These are phyloP conservation scores for Ceyx margarethae DNA, from an alignment of 2,113 vertebrate genomes.

Conservation along the genomic window DNA sequence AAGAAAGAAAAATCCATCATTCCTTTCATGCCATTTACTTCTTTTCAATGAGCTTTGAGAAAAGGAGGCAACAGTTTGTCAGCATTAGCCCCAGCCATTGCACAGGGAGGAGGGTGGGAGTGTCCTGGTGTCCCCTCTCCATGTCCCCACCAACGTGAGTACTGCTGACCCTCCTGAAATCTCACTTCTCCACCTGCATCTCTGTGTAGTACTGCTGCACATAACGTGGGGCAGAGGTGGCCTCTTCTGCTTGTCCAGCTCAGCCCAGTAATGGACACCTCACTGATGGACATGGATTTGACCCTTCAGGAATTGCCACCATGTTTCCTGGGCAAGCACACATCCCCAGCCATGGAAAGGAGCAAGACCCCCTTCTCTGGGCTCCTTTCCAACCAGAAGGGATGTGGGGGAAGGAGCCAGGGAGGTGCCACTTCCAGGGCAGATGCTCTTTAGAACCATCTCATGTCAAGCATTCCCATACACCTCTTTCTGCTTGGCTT, in stretches of 20 bases:
- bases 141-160: background rate
- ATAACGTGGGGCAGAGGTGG: background rate
- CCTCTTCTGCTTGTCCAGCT: background rate
- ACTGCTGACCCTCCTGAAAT: background rate
- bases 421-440: background rate
- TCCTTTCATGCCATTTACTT: background rate
- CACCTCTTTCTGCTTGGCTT: background rate
- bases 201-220: background rate
- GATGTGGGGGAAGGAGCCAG: background rate
- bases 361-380: background rate
- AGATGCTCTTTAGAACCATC: background rate
- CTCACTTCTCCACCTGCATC: background rate
- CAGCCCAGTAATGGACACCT: background rate
- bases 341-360: background rate
- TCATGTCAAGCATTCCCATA: background rate
- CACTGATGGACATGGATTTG: background rate
- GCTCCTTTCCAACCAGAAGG: background rate
- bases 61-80: background rate
- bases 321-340: background rate
- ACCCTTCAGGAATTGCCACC: background rate
- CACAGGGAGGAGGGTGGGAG: background rate
- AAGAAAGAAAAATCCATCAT: background rate
- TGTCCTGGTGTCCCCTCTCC: background rate
- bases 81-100: background rate
- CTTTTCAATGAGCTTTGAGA: background rate